Base-by-base conservation (phyloP, 2,113 vertebrate genomes). In the Bambusicola thoracicus region DNA sequence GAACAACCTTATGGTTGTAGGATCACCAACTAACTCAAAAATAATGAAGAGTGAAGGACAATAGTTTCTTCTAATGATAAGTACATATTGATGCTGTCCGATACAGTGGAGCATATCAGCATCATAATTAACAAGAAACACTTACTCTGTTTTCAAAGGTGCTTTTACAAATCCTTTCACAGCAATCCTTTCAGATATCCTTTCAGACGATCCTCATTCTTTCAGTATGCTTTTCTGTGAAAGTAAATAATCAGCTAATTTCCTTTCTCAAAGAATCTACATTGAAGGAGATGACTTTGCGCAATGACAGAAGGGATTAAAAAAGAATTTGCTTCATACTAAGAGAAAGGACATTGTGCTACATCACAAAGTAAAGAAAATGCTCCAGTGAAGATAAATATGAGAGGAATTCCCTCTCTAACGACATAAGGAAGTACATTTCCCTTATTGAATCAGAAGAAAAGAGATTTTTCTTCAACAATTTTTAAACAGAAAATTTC, bases 111-210 rank as follows among this genome's bases (percentile, higher is more conserved):
- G 6, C 13, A 18, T 8, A 16, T 44, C 56, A 90, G 61, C 40
- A 30, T 14, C 20, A 53, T 22, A 59, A n/a, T 62, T 84, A 87
- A 79, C 13, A 73, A 51, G 11, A 67, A 11, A 32, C 19, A n/a
- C 41, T 41, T 41, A 41, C 46, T 48, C 32, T 70, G 34, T 25
- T 89, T 94, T 94, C 55, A 40, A 51, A 72, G 32, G 25, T 78
- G 40, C 68, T 86, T 81, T 81, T 81, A 65, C 48, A 82, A 63
- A 48, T 85, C n/a, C 38, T 82, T 92, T 87, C 85, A 69, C 43
- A 73, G 41, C 36, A 90, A 48, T 44, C 32, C 24, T 69, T 94
- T 72, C 55, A 74, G 69, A 61, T 61, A 73, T 13, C n/a, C 43
- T 61, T 93, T 88, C 51, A 65, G 62, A 82, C 44, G 85, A 82